Conservation (phyloP, 2,888 invertebrate species). For the Leptogaster cylindrica region DNA sequence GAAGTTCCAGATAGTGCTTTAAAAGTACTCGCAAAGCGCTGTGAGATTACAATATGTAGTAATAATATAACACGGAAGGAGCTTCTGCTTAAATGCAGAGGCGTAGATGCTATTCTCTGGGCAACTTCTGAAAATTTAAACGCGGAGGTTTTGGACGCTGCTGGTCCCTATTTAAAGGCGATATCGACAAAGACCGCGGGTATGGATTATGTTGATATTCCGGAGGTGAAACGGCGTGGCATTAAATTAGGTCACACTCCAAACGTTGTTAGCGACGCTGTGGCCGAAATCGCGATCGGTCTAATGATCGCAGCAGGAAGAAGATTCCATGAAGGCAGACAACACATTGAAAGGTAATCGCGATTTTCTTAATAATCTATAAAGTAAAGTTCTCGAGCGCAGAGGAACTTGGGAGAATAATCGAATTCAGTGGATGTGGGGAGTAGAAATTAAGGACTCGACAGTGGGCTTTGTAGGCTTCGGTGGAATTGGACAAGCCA, state of each 20-base stretch:
- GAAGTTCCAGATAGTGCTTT: constrained; percentile 72
- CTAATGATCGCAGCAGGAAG: constrained; percentile 78
- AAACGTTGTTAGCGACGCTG: constrained; percentile 73
- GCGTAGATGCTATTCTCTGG: constrained; percentile 59
- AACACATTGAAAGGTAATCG: constrained; percentile 65
- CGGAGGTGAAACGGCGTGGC: constrained; percentile 72
- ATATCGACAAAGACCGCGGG: constrained; percentile 88
- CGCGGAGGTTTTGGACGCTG: constrained; percentile 57
- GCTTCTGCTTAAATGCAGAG: constrained; percentile 55
- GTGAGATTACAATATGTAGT: constrained; percentile 54
- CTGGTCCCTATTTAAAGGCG: constrained; percentile 72
- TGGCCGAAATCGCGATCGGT: constrained; percentile 83
- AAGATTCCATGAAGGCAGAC: constrained; percentile 77
- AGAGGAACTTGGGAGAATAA: constrained; percentile 72
- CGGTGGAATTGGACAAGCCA: constrained; percentile 78
- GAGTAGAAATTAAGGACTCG: constrained; percentile 76
- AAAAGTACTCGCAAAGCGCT: constrained; percentile 66
- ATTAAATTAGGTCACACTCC: constrained; percentile 84
- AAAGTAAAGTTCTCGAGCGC: background rate
- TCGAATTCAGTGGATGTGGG: constrained; percentile 78
- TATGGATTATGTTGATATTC: constrained; percentile 79
- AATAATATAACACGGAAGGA: constrained; percentile 57
- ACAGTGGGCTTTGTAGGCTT: constrained; percentile 86
- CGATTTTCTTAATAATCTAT: background rate
- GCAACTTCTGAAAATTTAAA: constrained; percentile 54